Base-by-base conservation (phyloP, 2,113 vertebrate genomes). In the Pollimyrus isidori region DNA sequence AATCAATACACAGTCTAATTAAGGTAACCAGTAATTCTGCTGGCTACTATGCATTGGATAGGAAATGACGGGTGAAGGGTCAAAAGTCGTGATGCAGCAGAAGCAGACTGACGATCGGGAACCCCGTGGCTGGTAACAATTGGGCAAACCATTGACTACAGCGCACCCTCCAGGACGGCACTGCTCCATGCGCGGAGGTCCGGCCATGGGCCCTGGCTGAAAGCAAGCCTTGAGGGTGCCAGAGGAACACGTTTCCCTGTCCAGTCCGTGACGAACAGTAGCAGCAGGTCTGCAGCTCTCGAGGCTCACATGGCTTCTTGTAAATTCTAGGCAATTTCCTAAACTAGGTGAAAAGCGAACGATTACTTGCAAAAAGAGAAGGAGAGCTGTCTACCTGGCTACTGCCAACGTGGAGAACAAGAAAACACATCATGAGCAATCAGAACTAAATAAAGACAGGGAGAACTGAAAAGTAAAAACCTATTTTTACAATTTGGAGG, bases 301-400 rank as follows among this genome's bases (percentile, higher is more conserved):
- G 0, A 15, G 53, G 53, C 6, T 53, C 53, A 87, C 3, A 45
- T 65, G 86, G 52, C 53, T 53, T 86, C 46, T 26, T 26, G 26
- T 87, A 87, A 19, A 87, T 87, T 87, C 86, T 46, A 58, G 86
- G 53, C 35, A 45, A 62, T 87, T 87, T 58, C 11, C 30, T 62
- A 87, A 87, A 87, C 42, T 23, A 58, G 53, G 48, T 9, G n/a
- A 2, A 35, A 35, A 50, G 42, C 80, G 2, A 11, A 52, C 48
- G 39, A 53, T 52, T 56, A 87, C 49, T 9, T 26, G 23, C 11
- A 52, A 30, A 86, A 49, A 48, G 7, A 35, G 46, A 26, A 3
- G 46, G 49, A 5, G 13, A 7, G 15, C 23, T 19, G 26, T 17
- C 50, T 35, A 21, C 13, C 85, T 87, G n/a, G 26, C 13, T 17